A percentile compares a stretch with the other conserved stretches of the same genome.
phyloP scores from a whole-genome alignment of 2,113 vertebrate genomes.

The Macrotus californicus region DNA sequence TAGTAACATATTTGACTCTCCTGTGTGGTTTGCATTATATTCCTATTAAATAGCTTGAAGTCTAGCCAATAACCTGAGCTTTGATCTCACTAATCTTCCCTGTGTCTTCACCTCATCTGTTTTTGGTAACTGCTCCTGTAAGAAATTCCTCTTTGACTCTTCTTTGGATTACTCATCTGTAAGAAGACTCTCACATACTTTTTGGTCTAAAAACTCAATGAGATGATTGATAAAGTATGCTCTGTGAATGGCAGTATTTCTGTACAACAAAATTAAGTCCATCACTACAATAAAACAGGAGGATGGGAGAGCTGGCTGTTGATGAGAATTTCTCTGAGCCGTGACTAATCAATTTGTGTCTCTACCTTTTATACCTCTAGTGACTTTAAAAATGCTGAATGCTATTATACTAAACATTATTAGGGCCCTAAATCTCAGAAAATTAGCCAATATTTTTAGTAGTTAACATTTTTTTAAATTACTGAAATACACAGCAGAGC shows the following conservation, averaged over 20 bases:
- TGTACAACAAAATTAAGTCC: not conserved
- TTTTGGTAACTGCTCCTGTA: not conserved
- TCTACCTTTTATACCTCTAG: not conserved
- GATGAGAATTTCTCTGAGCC: conserved; percentile 35
- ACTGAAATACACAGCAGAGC: not conserved
- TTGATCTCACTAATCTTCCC: not conserved
- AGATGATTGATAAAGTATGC: conserved; percentile 9
- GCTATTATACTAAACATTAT: not conserved
- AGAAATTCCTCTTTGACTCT: not conserved
- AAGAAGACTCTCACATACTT: not conserved
- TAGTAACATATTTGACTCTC: not conserved
- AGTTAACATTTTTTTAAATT: not conserved
- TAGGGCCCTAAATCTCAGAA: not conserved
- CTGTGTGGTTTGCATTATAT: not conserved
- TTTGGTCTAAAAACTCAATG: not conserved
- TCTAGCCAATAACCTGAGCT: not conserved
- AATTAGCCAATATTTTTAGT: not conserved
- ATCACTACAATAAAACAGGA: not conserved
- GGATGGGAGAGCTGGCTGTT: not conserved
- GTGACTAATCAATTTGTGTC: conserved; percentile 28
- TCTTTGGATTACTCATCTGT: not conserved
- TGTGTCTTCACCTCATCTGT: not conserved
- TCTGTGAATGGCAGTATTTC: not conserved
- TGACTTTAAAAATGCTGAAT: not conserved
- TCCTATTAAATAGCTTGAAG: not conserved